Conservation (phyloP, 2,113 vertebrate species). For the Forbesichthys papilliferus region DNA sequence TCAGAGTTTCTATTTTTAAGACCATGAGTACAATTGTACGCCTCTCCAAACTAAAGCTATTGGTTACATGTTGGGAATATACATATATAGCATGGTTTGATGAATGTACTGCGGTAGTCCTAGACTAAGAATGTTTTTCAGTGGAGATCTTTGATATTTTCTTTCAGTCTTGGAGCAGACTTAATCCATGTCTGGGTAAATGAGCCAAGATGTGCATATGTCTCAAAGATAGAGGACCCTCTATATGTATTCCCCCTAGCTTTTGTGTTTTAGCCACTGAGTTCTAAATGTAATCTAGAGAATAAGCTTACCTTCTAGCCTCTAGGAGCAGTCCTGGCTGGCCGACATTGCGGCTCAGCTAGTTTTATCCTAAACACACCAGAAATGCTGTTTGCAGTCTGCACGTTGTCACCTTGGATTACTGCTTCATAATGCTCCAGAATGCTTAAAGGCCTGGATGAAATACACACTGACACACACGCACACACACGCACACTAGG, state of each 20-base stretch:
- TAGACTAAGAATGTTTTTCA: no score
- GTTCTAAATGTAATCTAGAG: conserved; percentile 40
- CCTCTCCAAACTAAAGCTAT: no score
- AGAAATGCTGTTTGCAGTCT: conserved; percentile 19
- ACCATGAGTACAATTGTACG: no score
- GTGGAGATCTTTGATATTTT: no score
- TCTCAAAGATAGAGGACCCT: background rate
- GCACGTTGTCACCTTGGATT: conserved; percentile 31
- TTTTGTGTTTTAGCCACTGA: conserved; percentile 12
- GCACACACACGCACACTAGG: background rate
- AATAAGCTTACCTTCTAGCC: conserved; percentile 6
- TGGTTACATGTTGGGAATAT: no score
- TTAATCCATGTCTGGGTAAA: no score
- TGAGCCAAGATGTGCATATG: no score
- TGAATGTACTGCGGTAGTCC: no score
- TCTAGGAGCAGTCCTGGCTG: conserved; percentile 18
- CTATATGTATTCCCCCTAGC: conserved; percentile 10
- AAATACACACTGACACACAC: background rate
- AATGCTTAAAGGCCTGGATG: conserved; percentile 24
- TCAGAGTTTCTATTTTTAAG: no score
- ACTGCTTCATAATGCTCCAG: conserved; percentile 3
- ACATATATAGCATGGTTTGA: no score
- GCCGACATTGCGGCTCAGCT: conserved; percentile 39
- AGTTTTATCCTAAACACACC: conserved; percentile 27
- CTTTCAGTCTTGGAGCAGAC: no score